Evolutionary conservation across 2,888 invertebrate species (phyloP), one percentile per base, ranked within the genome.

Genomic region (Quadroppia sp.): DNA sequence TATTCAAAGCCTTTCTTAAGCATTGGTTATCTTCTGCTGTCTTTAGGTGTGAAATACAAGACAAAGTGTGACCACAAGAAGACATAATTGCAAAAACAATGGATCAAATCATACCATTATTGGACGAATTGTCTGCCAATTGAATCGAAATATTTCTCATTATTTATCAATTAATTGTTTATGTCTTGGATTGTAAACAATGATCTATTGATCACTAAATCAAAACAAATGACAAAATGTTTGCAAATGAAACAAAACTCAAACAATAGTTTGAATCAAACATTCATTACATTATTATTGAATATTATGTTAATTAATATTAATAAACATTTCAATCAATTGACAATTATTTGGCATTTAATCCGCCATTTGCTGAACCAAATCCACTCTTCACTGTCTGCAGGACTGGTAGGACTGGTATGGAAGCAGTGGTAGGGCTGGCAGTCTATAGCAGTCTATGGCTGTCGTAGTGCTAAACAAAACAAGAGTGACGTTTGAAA

Each of bases 351-450:
- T 32, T 64, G 61, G 69, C 25, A 69, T 69, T 69, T 69, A 69
- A 69, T 69, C 69, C 69, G 69, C 69, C 69, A 69, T 69, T 69
- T 69, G 69, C 69, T 69, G 17, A 45, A 45, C 45, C 45, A 45
- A 45, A 11, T 45, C 15, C 45, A 36, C 36, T 36, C 36, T 7
- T 36, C 36, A 36, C n/a, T n/a, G n/a, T n/a, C n/a, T n/a, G n/a
- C n/a, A n/a, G n/a, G n/a, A 36, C 6, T 36, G 36, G 4, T 36
- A 11, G 11, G 6, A 36, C 45, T 45, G 15, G 30, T 11, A 17
- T 28, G 2, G 23, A 30, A 6, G 30, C 59, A 59, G 17, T 23
- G 23, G 1, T 1, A 53, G 53, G 2, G 17, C 53, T 53, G 23
- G 23, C 53, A 23, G 53, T 53, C 3, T 23, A 20, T 36, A 64